These are phyloP conservation scores for Pterocles burchelli DNA, from an alignment of 2,113 vertebrate species.

Conservation along the genomic window DNA sequence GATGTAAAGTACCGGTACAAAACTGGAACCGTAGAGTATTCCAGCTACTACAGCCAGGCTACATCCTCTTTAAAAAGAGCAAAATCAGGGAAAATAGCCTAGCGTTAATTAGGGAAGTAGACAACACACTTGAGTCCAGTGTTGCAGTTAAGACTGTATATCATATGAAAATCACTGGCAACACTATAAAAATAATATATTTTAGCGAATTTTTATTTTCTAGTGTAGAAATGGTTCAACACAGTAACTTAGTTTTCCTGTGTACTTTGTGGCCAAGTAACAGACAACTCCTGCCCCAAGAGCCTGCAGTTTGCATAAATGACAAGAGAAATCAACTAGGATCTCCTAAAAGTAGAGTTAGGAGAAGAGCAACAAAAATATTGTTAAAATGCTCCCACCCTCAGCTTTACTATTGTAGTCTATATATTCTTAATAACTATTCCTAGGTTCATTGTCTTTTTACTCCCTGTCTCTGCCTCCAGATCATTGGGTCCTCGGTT, in stretches of 20 bases:
- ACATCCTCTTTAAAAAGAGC: constrained; percentile 80
- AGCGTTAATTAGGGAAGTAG: not conserved
- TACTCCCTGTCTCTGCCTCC: not conserved
- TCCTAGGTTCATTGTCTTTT: not conserved
- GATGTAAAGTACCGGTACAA: constrained; percentile 88
- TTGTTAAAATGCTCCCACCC: not conserved
- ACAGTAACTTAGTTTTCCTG: not conserved
- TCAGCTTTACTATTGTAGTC: not conserved
- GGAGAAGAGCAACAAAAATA: not conserved
- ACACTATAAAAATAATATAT: not conserved
- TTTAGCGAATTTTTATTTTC: not conserved
- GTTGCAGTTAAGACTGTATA: not conserved
- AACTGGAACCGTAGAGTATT: constrained; percentile 83
- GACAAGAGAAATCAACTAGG: not conserved
- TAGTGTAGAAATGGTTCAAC: not conserved
- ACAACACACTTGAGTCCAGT: not conserved
- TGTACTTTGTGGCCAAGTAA: not conserved
- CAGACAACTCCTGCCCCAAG: not conserved
- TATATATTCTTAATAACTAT: not conserved
- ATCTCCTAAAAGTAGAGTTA: not conserved
- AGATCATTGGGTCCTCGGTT: not conserved
- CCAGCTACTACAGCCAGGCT: constrained; percentile 83
- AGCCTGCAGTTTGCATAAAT: not conserved
- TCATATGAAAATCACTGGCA: not conserved
- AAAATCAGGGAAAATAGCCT: not conserved